These are phyloP conservation scores for Malacoctenus gilli DNA, from an alignment of 2,797 vertebrate genomes.

Conservation along the genomic window DNA sequence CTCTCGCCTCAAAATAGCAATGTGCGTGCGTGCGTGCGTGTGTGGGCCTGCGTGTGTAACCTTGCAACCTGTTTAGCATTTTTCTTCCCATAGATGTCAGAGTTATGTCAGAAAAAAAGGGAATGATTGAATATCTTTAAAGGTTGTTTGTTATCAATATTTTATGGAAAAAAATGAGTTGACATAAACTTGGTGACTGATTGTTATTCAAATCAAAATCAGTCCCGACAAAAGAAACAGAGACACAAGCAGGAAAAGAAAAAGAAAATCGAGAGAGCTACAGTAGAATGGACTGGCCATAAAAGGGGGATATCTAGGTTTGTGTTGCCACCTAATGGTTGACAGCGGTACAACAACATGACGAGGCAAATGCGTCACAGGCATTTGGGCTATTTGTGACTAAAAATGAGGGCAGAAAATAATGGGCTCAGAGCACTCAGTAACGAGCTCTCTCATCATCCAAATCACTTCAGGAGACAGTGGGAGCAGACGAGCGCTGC, in stretches of 20 bases:
- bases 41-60: no score
- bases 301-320: conserved; percentile 43
- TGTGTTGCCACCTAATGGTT: conserved; percentile 69
- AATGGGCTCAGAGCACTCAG: conserved; percentile 29
- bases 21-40: no score
- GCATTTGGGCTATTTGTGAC: conserved; percentile 40
- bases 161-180: no score
- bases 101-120: no score
- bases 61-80: no score
- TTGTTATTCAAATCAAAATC: conserved; percentile 5
- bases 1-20: no score
- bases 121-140: no score
- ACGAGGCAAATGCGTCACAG: conserved; percentile 17
- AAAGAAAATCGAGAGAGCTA: background rate
- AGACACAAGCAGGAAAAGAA: background rate
- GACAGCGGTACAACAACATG: conserved; percentile 41
- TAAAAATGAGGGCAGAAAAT: conserved; percentile 54
- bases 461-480: conserved; percentile 28
- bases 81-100: no score
- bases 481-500: conserved; percentile 4
- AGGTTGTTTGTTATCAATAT: no score
- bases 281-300: background rate
- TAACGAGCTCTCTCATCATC: conserved; percentile 19
- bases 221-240: background rate
- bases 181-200: background rate